Percentiles rank a stretch among this genome's conserved stretches.
phyloP scores from a whole-genome alignment of 2,797 vertebrate species.

The Octomys mimax region DNA sequence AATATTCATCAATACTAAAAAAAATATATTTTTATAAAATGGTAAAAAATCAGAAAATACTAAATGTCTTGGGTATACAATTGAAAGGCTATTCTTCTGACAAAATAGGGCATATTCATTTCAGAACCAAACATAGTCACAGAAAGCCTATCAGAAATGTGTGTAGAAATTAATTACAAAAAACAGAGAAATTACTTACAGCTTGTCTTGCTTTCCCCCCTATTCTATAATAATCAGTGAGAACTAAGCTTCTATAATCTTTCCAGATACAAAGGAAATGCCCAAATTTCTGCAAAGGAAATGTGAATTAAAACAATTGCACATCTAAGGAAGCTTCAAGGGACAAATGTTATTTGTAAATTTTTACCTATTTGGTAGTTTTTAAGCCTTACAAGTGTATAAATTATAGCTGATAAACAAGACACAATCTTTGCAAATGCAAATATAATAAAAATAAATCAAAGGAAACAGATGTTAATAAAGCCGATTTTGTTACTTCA shows the following conservation, averaged over 20 bases:
- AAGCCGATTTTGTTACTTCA: constrained; percentile 94
- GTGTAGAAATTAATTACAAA: constrained; percentile 62
- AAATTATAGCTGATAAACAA: constrained; percentile 76
- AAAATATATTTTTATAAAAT: constrained; percentile 81
- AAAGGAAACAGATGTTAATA: constrained; percentile 91
- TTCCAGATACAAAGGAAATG: constrained; percentile 77
- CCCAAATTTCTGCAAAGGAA: constrained; percentile 78
- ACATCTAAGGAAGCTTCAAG: constrained; percentile 73
- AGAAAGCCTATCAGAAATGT: constrained; percentile 76
- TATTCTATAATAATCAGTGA: constrained; percentile 71
- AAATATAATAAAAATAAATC: constrained; percentile 87
- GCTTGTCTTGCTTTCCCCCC: constrained; percentile 58
- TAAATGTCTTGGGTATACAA: constrained; percentile 83
- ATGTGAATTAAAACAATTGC: constrained; percentile 38
- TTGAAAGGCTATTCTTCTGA: constrained; percentile 80
- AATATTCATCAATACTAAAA: constrained; percentile 80
- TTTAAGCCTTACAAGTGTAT: constrained; percentile 67
- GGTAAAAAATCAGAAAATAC: constrained; percentile 77
- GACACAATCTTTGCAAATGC: constrained; percentile 75
- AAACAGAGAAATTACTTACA: neutral
- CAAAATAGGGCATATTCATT: constrained; percentile 65
- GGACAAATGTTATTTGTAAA: constrained; percentile 65
- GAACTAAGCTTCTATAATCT: constrained; percentile 77
- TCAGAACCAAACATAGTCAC: constrained; percentile 23
- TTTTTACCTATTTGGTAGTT: constrained; percentile 67